Conservation (phyloP, 2,888 invertebrate species). For the Tyria jacobaeae region DNA sequence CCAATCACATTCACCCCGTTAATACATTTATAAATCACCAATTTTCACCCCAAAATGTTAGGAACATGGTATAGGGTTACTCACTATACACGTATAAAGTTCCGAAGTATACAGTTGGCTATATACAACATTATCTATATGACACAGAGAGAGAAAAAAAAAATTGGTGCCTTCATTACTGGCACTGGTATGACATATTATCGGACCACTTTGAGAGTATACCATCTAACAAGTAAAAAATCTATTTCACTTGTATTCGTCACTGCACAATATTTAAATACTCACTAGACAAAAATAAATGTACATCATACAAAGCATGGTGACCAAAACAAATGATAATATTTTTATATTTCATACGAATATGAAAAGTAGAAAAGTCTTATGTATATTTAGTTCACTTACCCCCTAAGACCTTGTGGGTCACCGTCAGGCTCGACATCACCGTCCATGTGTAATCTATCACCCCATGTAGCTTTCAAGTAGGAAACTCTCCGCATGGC, state of each 20-base stretch:
- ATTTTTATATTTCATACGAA: slow-evolving; percentile 22
- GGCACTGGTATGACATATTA: slow-evolving; percentile 38
- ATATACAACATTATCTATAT: slow-evolving; percentile 55
- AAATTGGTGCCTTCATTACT: slow-evolving; percentile 33
- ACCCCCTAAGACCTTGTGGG: slow-evolving; percentile 89
- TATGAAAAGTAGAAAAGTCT: slow-evolving; percentile 17
- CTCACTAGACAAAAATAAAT: slow-evolving; percentile 16
- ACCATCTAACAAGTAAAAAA: slow-evolving; percentile 39
- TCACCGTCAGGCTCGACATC: slow-evolving; percentile 88
- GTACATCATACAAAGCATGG: slow-evolving; percentile 25
- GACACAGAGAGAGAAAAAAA: slow-evolving; percentile 34
- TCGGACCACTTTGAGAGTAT: slow-evolving; percentile 37
- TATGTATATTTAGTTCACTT: slow-evolving; percentile 50
- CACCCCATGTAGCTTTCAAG: slow-evolving; percentile 96
- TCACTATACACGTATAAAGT: slow-evolving; percentile 53
- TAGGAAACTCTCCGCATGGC: slow-evolving; percentile 97
- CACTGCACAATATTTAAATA: slow-evolving; percentile 27
- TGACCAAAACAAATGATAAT: slow-evolving; percentile 46
- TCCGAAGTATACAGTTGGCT: slow-evolving; percentile 40
- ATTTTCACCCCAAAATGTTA: slow-evolving; percentile 50
- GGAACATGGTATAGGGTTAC: slow-evolving; percentile 55
- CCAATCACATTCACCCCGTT: slow-evolving; percentile 66
- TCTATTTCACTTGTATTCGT: slow-evolving; percentile 38
- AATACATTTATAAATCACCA: slow-evolving; percentile 52
- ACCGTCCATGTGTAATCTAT: slow-evolving; percentile 90